These are phyloP conservation scores for Folsomia manolachei DNA, from an alignment of 2,888 invertebrate genomes.

Conservation along the genomic window DNA sequence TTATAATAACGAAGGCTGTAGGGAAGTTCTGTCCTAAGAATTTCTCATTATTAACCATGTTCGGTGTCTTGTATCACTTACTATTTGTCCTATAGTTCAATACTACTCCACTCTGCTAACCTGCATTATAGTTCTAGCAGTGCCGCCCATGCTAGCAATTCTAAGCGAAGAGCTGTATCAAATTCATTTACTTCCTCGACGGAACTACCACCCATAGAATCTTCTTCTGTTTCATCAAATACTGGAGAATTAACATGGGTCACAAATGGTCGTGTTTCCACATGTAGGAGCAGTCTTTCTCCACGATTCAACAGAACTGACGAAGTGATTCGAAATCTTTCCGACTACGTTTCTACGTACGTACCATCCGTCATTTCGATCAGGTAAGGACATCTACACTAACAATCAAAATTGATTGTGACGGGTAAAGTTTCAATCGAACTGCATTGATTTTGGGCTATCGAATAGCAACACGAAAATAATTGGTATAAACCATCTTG, in stretches of 20 bases:
- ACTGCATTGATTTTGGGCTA: not conserved
- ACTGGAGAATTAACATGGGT: no score
- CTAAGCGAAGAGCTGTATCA: not conserved
- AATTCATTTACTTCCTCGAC: not conserved
- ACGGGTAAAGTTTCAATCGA: no score
- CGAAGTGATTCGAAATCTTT: conserved; percentile 52
- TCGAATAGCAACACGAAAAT: not conserved
- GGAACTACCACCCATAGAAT: not conserved
- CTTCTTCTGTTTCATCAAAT: not conserved
- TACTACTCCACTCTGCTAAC: not conserved
- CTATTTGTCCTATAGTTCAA: no score
- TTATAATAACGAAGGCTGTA: no score
- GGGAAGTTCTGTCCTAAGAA: no score
- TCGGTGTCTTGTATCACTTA: not conserved
- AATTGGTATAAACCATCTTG: no score
- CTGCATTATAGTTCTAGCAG: not conserved
- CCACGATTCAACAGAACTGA: conserved; percentile 55
- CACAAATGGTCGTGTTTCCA: conserved; percentile 21
- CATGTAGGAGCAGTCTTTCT: conserved; percentile 54
- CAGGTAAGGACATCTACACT: conserved; percentile 41
- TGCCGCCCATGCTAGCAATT: not conserved
- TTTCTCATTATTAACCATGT: not conserved
- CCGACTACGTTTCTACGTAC: conserved; percentile 38
- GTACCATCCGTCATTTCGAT: conserved; percentile 51
- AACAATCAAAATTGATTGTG: no score